Evolutionary conservation across 2,888 invertebrate species (phyloP).

Genomic region (Trichopoda pennipes): DNA sequence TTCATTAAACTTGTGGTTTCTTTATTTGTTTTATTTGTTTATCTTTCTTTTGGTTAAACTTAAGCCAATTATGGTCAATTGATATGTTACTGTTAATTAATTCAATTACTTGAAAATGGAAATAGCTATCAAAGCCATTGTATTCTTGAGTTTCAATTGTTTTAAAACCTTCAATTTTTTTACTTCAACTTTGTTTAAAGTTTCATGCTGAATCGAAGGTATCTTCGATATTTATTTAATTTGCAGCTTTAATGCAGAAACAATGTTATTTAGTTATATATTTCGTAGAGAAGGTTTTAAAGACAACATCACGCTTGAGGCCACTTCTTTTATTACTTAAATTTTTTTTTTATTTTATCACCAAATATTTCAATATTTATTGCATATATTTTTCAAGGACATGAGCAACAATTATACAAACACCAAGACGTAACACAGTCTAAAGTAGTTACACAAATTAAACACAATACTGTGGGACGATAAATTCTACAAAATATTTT

Average conservation of each 20-base stretch:
- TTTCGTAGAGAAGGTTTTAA: too few species aligned
- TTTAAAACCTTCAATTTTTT: conserved; percentile 27
- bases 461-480: too few species aligned
- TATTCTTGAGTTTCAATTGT: conserved; percentile 21
- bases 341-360: background rate
- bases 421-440: too few species aligned
- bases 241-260: too few species aligned
- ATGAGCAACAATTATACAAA: too few species aligned
- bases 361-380: too few species aligned
- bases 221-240: background rate
- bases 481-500: too few species aligned
- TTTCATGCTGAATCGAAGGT: background rate
- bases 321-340: background rate
- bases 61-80: conserved; percentile 15
- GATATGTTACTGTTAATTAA: conserved; percentile 37
- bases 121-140: background rate
- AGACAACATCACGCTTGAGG: background rate
- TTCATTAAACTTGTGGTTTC: conserved; percentile 26
- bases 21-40: conserved; percentile 27
- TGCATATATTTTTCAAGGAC: too few species aligned
- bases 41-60: background rate
- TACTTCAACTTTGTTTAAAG: conserved; percentile 8
- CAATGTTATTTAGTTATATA: too few species aligned
- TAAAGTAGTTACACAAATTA: too few species aligned
- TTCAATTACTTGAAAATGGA: conserved; percentile 19